A percentile compares a stretch with the other conserved stretches of the same genome.
Conservation (phyloP, 2,888 invertebrate species). For the Phorcus lineatus region DNA sequence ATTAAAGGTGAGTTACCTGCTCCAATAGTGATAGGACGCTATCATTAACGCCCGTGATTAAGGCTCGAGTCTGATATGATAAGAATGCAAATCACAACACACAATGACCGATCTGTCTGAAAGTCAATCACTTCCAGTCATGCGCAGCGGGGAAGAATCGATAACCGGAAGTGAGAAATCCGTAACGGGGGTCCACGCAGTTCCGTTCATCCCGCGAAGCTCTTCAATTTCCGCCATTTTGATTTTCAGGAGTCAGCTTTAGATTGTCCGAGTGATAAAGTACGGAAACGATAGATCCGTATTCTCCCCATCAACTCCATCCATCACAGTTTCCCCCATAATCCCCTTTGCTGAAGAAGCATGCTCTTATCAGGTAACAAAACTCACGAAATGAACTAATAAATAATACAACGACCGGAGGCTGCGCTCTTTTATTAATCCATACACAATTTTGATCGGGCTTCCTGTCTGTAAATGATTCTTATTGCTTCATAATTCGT, state of each 20-base stretch:
- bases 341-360: conserved; percentile 14
- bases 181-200: conserved; percentile 11
- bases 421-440: conserved; percentile 17
- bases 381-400: conserved; percentile 24
- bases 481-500: conserved; percentile 9
- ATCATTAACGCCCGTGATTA: conserved; percentile 1
- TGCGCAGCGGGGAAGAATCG: conserved; percentile 20
- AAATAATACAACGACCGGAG: conserved; percentile 2
- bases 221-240: conserved; percentile 29
- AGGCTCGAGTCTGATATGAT: not conserved
- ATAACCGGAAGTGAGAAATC: conserved; percentile 29
- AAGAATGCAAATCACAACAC: conserved; percentile 4
- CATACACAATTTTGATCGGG: conserved; percentile 16
- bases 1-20: conserved; percentile 15
- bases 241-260: not conserved
- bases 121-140: conserved; percentile 24
- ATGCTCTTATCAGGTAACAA: conserved; percentile 15
- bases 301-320: not conserved
- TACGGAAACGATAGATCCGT: conserved; percentile 1
- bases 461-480: conserved; percentile 10
- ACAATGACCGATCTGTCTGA: conserved; percentile 6
- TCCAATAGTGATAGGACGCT: not conserved
- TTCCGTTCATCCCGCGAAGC: conserved; percentile 24
- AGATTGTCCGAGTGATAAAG: conserved; percentile 17
- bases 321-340: conserved; percentile 11